Base-by-base conservation (phyloP, 2,113 vertebrate species). In the Callopanchax toddi region DNA sequence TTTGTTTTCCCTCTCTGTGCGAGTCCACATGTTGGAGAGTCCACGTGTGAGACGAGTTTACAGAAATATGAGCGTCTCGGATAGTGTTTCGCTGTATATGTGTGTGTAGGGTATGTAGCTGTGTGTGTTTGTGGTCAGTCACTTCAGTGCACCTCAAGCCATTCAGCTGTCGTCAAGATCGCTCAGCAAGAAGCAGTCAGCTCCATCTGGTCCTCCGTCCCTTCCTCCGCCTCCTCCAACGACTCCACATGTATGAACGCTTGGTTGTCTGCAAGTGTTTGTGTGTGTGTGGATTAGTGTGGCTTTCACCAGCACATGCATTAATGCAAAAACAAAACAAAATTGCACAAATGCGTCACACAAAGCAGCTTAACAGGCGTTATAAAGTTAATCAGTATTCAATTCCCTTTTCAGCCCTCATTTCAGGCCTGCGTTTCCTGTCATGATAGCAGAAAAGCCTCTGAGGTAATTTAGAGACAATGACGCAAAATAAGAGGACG, bases 131-230 rank as follows among this genome's bases (percentile, higher is more conserved):
- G 79, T 79, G 75, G 74, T 68, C 76, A 67, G 83, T 77, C 87
- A 85, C 82, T 86, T 78, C 36, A 26, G 61, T 79, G 42, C 69
- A 91, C 86, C 78, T 87, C 86, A 88, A 91, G 83, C 89, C 87
- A 86, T 84, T 90, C 76, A 74, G 83, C 79, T 88, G 87, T 90
- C 84, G 60, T 90, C 90, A 89, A 77, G 88, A 83, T 75, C 76
- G 55, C 88, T 84, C 90, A 88, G 89, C 84, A 82, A 90, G 90
- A 81, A 78, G 67, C 77, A 20, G 72, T 63, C 77, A 37, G 80
- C 78, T 91, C 91, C 91, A 92, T 92, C 91, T 91, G 91, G 83
- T 84, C 76, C 34, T 52, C 74, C 50, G 39, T 66, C 81, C 75
- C 82, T 9, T 67, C 64, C 75, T 60, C 80, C 49, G 69, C 64